phyloP scores from a whole-genome alignment of 2,797 vertebrate genomes.

The Pelodytes ibericus region DNA sequence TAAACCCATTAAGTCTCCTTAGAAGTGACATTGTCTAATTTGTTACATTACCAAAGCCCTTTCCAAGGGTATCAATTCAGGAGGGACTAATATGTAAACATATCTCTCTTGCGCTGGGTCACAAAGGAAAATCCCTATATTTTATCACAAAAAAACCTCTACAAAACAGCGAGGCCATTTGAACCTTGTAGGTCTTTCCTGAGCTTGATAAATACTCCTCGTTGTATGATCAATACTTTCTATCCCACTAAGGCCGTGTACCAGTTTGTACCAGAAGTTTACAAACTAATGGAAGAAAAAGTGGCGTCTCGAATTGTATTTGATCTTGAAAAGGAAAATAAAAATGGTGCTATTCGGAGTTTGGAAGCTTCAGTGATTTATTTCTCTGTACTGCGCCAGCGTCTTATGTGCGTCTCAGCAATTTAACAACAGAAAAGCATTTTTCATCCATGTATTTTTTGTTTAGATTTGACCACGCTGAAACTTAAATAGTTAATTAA shows the following conservation, averaged over 20 bases:
- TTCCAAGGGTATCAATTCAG: conserved; percentile 33
- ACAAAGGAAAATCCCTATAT: conserved; percentile 28
- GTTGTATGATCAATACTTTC: conserved; percentile 24
- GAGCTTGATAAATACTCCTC: conserved; percentile 26
- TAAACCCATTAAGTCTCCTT: conserved; percentile 50
- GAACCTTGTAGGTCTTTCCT: conserved; percentile 7
- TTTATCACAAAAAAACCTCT: conserved; percentile 24
- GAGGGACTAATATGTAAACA: conserved; percentile 38
- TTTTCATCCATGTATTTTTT: too few relatives aligned
- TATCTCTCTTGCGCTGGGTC: conserved; percentile 29
- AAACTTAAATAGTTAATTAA: too few relatives aligned
- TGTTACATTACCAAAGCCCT: conserved; percentile 48
- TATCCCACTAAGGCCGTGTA: neutral
- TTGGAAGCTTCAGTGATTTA: neutral
- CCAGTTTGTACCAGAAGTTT: neutral
- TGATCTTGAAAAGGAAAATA: too few relatives aligned
- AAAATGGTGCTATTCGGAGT: neutral
- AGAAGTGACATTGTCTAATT: conserved; percentile 48
- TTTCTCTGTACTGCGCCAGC: too few relatives aligned
- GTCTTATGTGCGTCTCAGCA: too few relatives aligned
- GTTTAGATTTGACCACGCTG: too few relatives aligned
- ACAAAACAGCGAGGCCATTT: conserved; percentile 10
- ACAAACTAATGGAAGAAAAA: conserved; percentile 2
- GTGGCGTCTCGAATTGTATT: neutral
- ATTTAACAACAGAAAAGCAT: too few relatives aligned